Evolutionary conservation across 2,797 vertebrate genomes (phyloP).

Genomic region (Microhierax caerulescens): DNA sequence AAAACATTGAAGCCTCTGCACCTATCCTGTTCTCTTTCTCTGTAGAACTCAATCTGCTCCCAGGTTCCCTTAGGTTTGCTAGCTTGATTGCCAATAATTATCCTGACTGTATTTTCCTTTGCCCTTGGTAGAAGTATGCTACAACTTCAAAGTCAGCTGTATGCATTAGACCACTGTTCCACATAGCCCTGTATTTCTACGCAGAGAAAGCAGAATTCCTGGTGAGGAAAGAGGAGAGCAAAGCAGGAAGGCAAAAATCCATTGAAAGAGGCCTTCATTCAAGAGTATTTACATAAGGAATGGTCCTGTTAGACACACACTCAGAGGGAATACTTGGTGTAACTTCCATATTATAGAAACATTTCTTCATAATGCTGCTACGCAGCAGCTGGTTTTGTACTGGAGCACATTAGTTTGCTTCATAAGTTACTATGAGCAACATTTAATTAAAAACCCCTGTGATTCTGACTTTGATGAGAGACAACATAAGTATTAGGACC

Average conservation of each 20-base stretch:
- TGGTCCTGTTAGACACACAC: not conserved
- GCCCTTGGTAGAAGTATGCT: not conserved
- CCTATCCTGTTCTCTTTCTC: not conserved
- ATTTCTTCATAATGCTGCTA: not conserved
- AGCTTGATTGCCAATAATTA: not conserved
- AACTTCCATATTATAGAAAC: not conserved
- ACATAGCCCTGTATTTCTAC: not conserved
- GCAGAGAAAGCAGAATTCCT: not conserved
- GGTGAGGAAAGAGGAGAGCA: not conserved
- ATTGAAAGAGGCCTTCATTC: not conserved
- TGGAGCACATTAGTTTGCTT: not conserved
- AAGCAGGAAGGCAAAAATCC: not conserved
- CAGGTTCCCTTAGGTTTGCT: not conserved
- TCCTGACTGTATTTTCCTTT: not conserved
- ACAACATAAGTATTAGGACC: not conserved
- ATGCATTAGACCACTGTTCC: not conserved
- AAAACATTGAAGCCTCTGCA: not conserved
- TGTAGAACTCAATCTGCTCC: not conserved
- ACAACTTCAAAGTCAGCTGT: not conserved
- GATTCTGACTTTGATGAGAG: not conserved
- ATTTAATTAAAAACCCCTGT: accelerated
- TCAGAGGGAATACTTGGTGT: not conserved
- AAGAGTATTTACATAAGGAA: not conserved
- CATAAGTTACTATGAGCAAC: not conserved
- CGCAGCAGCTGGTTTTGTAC: not conserved